Base-by-base conservation (phyloP, 2,888 invertebrate species). In the Ceraclea dissimilis region DNA sequence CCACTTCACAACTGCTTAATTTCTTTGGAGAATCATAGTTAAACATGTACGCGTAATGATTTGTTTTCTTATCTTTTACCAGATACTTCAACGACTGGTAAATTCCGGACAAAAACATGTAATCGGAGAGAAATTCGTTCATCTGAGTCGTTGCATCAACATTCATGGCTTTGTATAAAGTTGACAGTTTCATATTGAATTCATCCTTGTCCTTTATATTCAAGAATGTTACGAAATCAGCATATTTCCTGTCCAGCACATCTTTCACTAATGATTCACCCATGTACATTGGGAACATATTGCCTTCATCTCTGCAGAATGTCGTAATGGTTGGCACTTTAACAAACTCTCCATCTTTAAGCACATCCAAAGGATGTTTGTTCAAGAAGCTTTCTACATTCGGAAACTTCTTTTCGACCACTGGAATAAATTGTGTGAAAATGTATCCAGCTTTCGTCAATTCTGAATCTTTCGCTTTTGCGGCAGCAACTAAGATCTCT, bases 301-400 rank as follows among this genome's bases (percentile, higher is more conserved):
- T 61, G 0, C 80, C 82, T 67, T 82, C 82, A 0, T 75, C 77
- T 0, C 80, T 78, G 52, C 76, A 81, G 1, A 80, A 66, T 0
- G 82, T 81, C 61, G 79, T 70, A 2, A 82, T 71, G 0, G 74
- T 65, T 1, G 82, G 80, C 2, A 79, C 75, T 0, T 73, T 69
- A 20, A 75, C 66, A 33, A 72, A 71, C 34, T 67, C 66, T 11
- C 70, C 70, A 52, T 65, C 64, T 56, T 69, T 69, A 10, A 80
- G 54, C 6, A 78, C 68, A 47, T 78, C 61, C 64, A 82, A 49
- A 66, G 85, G 65, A 63, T 70, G 51, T 74, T 74, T 0, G 65
- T 67, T 17, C 75, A 62, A 57, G 75, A 77, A 2, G 73, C 67
- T 53, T 75, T 73, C 63, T 71, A 77, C 1, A 68, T 70, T 0